Evolutionary conservation across 2,888 invertebrate species (phyloP).

Genomic region (Chaetogeoica ovagalla): DNA sequence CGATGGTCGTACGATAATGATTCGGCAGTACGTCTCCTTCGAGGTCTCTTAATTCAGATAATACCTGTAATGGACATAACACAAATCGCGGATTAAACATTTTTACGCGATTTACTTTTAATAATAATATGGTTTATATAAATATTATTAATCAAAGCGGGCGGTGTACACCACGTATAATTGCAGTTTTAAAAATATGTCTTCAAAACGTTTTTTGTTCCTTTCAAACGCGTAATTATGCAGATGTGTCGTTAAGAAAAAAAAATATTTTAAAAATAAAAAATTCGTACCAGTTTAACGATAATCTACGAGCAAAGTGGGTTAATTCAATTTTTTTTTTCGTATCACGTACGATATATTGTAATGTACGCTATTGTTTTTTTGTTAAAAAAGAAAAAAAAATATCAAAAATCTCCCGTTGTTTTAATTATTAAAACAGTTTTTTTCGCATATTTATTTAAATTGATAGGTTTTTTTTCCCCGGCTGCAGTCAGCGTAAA

Average conservation of each 20-base stretch:
- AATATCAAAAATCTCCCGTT: background rate
- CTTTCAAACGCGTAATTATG: too few species aligned
- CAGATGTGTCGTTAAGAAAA: too few species aligned
- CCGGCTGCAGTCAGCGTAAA: background rate
- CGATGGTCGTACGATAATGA: slow-evolving; percentile 59
- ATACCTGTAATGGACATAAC: slow-evolving; percentile 18
- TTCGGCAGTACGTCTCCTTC: slow-evolving; percentile 25
- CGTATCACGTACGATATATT: background rate
- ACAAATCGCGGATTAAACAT: too few species aligned
- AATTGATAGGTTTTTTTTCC: slow-evolving; percentile 2
- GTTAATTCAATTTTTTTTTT: slow-evolving; percentile 15
- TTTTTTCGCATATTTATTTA: background rate
- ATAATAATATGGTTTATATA: too few species aligned
- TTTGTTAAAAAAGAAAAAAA: slow-evolving; percentile 1
- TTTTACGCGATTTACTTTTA: too few species aligned
- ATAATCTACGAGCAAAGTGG: background rate
- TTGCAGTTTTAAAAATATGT: too few species aligned
- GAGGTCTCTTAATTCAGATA: slow-evolving; percentile 36
- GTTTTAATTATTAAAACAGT: background rate
- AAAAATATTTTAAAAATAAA: too few species aligned
- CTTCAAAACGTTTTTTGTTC: too few species aligned
- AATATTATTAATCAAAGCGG: too few species aligned
- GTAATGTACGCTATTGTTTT: slow-evolving; percentile 18
- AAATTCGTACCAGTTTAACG: too few species aligned
- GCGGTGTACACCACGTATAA: too few species aligned